Base-by-base conservation (phyloP, 2,113 vertebrate species). In the Arothron firmamentum region DNA sequence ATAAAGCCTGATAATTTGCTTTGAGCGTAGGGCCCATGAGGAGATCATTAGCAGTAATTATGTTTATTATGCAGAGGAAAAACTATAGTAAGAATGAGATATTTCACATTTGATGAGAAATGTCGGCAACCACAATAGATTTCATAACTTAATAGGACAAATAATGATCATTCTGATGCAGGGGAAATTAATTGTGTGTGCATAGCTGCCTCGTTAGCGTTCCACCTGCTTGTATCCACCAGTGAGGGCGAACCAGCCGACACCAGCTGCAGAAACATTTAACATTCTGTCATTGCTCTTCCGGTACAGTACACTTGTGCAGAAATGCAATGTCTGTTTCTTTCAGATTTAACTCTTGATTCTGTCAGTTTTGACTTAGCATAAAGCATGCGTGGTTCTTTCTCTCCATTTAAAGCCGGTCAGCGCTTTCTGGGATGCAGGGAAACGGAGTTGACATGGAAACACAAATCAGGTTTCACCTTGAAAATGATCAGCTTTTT, bases 291-390 rank as follows among this genome's bases (percentile, higher is more conserved):
- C 47, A 57, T 65, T 63, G 59, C 62, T 64, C 64, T 59, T 55
- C 68, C 46, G 60, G 49, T 51, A 71, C 72, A 77, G 74, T 38
- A 38, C 9, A 12, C 34, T 38, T 38, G 34, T 38, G 34, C 34
- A 38, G 34, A 38, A 38, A 38, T 9, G 34, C 34, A 38, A 10
- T 10, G 9, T 38, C 34, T 38, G 34, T 9, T 38, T 38, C 34
- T 9, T 38, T 38, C 34, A 38, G 57, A 50, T 78, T 55, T 55
- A 50, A 77, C 54, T 82, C 70, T 74, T 61, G 72, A 85, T 83
- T 84, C 71, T 64, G 59, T 61, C 46, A 52, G 34, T 42, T 62
- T 79, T 85, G 66, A 84, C 74, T 80, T 79, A 84, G 79, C 74
- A 81, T 41, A 77, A 76, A 75, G 52, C 47, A 56, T 10, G 55